Percentiles rank a stretch among this genome's conserved stretches.
phyloP scores from a whole-genome alignment of 2,888 invertebrate genomes.

The Brachylomia viminalis region DNA sequence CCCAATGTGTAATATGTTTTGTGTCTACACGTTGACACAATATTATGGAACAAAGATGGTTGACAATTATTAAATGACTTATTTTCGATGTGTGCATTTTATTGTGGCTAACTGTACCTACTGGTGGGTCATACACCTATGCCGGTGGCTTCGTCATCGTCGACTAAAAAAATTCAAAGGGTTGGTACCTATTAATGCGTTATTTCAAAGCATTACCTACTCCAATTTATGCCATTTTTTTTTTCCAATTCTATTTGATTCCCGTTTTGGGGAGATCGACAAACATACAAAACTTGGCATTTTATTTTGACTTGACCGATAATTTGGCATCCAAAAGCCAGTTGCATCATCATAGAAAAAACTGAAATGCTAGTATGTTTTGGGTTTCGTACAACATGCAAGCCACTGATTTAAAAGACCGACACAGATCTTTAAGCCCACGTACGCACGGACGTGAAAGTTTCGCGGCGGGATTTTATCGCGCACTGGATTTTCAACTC shows the following conservation, averaged over 20 bases:
- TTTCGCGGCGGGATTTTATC: too few species aligned
- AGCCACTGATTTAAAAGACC: not conserved
- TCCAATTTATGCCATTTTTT: not conserved
- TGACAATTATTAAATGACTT: not conserved
- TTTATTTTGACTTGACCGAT: not conserved
- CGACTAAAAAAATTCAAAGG: not conserved
- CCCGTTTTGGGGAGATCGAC: not conserved
- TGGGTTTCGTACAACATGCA: not conserved
- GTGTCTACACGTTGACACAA: not conserved
- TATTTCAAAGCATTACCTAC: not conserved
- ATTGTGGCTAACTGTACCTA: not conserved
- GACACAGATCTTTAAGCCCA: not conserved
- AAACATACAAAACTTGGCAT: not conserved
- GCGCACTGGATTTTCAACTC: too few species aligned
- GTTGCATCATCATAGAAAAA: not conserved
- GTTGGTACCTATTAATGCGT: not conserved
- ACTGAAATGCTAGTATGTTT: not conserved
- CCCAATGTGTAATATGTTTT: not conserved
- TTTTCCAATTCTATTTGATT: not conserved
- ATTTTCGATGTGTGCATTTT: not conserved
- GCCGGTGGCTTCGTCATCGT: not conserved
- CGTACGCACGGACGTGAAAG: too few species aligned
- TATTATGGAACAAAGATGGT: not conserved
- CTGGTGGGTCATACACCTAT: not conserved
- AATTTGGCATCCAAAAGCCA: not conserved